phyloP scores from a whole-genome alignment of 2,888 invertebrate species.

The Phragmatobia fuliginosa region DNA sequence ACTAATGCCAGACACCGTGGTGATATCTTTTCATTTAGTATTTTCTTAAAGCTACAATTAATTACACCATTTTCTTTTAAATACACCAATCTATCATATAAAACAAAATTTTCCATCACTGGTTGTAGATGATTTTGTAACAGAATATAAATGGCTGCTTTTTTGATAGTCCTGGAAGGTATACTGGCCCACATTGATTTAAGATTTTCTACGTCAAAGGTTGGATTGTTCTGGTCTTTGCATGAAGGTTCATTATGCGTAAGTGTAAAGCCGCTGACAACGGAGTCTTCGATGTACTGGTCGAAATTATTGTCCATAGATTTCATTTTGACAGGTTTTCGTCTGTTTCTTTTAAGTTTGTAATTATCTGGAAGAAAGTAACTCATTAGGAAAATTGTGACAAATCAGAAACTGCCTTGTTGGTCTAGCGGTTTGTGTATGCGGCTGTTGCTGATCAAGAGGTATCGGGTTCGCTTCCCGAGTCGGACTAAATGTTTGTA shows the following conservation, averaged over 20 bases:
- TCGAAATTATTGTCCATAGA: conserved; percentile 64
- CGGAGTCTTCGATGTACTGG: conserved; percentile 65
- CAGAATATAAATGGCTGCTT: conserved; percentile 70
- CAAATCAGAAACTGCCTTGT: no score
- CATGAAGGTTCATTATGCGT: conserved; percentile 34
- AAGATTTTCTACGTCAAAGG: conserved; percentile 63
- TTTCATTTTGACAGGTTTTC: conserved; percentile 76
- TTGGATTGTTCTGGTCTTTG: conserved; percentile 28
- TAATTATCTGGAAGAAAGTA: conserved; percentile 76
- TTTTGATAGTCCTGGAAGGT: conserved; percentile 55
- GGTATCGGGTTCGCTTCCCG: no score
- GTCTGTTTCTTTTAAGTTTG: conserved; percentile 74
- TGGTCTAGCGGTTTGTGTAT: no score
- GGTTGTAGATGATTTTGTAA: conserved; percentile 74
- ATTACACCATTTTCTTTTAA: conserved; percentile 69
- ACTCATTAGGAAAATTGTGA: not conserved
- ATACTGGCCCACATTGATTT: conserved; percentile 66
- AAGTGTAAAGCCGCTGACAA: conserved; percentile 62
- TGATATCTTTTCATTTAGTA: conserved; percentile 88
- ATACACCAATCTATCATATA: conserved; percentile 74
- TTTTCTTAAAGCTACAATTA: conserved; percentile 80
- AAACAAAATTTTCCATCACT: conserved; percentile 73
- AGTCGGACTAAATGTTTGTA: no score
- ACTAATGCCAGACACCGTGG: conserved; percentile 89
- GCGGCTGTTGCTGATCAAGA: no score